phyloP scores from a whole-genome alignment of 2,888 invertebrate species.

The Apoda limacodes region DNA sequence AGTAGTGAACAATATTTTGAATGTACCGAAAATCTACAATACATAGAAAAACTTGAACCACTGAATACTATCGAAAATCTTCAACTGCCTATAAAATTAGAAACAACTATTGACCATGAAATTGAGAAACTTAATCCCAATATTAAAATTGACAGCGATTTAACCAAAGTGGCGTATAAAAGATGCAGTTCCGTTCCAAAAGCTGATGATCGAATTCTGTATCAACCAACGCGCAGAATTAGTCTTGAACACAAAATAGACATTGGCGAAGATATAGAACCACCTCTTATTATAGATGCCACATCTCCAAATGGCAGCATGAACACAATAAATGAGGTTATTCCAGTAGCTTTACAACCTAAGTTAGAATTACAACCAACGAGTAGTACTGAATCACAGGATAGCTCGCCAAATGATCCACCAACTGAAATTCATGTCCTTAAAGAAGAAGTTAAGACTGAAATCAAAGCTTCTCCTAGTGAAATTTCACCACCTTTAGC shows the following conservation, averaged over 20 bases:
- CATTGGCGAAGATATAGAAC: conserved; percentile 61
- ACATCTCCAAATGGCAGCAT: conserved; percentile 55
- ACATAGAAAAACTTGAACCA: conserved; percentile 42
- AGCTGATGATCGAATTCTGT: conserved; percentile 40
- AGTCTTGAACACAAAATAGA: conserved; percentile 64
- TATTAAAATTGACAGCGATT: conserved; percentile 41
- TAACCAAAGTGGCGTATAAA: conserved; percentile 55
- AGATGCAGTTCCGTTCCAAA: conserved; percentile 58
- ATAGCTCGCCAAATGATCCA: conserved; percentile 54
- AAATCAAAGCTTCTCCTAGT: conserved; percentile 53
- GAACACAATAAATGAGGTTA: conserved; percentile 60
- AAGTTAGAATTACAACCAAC: conserved; percentile 42
- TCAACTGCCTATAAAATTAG: conserved; percentile 37
- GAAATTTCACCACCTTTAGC: conserved; percentile 58
- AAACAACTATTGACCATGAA: conserved; percentile 33
- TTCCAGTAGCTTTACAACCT: conserved; percentile 52
- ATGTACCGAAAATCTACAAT: conserved; percentile 50
- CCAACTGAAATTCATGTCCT: conserved; percentile 58
- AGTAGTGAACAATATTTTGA: conserved; percentile 65
- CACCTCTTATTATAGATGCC: conserved; percentile 58
- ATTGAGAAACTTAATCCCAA: conserved; percentile 30
- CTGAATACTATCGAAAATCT: conserved; percentile 33
- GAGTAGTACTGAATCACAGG: conserved; percentile 49
- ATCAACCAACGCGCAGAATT: conserved; percentile 44
- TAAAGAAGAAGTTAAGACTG: conserved; percentile 39